Evolutionary conservation across 1,140 invertebrate species (phyloP), one percentile per base, ranked within the genome.

Genomic region (Drusus annulatus): DNA sequence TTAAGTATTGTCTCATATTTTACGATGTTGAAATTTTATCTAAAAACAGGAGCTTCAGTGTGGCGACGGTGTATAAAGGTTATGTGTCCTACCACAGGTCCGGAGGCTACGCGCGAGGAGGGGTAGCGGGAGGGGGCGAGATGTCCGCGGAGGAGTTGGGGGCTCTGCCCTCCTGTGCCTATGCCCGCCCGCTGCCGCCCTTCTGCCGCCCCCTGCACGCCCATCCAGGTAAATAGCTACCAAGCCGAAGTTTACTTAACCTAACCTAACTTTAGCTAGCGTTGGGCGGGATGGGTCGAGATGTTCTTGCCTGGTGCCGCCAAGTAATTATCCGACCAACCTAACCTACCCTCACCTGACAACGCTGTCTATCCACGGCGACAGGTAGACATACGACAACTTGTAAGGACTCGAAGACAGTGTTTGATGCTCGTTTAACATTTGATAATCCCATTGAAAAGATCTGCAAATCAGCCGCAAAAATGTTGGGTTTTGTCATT

Each of bases 111-210:
- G 7, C 19, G n/a, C 76, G 78, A 23, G 78, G 77, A 63, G 65
- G 65, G n/a, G 65, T 74, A 63, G 78, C 60, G 62, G 74, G 71
- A 15, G 65, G 81, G n/a, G 74, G 76, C 36, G 81, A 83, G 10
- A 71, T 83, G 36, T 83, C 81, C 6, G 81, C 81, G 13, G 81
- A 83, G 65, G 79, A 83, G 71, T 36, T 83, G 56, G 81, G 81
- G 8, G 81, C 81, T 69, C 45, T 83, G 60, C 81, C 81, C 16
- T 83, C 81, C 19, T 83, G 81, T 71, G 81, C 81, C 36, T 83
- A 83, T 71, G 81, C 81, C 25, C 65, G 81, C 16, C 79, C 81
- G 15, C 62, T 80, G 23, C 79, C 81, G 25, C 79, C 79, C 13
- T 63, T 74, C 16, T 80, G 79, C 36, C 21, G 81, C 45, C 79